Evolutionary conservation across 2,797 vertebrate genomes (phyloP).

Genomic region (Micrastur ruficollis): DNA sequence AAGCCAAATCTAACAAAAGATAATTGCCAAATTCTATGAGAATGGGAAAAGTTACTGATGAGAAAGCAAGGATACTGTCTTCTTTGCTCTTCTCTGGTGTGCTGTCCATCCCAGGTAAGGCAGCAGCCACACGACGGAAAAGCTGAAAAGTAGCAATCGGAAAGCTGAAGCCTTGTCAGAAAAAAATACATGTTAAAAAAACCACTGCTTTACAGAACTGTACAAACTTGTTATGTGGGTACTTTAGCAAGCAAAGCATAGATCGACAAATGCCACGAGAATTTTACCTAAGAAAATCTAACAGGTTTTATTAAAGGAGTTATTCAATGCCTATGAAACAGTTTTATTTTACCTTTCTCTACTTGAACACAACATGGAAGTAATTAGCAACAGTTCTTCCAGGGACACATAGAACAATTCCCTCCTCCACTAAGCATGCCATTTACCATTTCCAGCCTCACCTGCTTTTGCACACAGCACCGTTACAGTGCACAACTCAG

Average conservation of each 20-base stretch:
- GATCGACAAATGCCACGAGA: not conserved
- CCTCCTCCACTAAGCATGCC: not conserved
- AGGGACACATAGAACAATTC: not conserved
- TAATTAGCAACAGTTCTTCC: not conserved
- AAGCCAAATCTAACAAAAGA: not conserved
- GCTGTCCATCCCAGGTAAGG: constrained; percentile 89
- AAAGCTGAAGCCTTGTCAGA: not conserved
- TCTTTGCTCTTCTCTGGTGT: constrained; percentile 91
- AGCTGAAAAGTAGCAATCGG: constrained; percentile 70
- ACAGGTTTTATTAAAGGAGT: not conserved
- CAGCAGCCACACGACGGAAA: constrained; percentile 88
- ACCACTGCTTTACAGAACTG: accelerated
- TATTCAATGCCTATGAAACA: not conserved
- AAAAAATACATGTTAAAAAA: accelerated
- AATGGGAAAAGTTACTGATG: not conserved
- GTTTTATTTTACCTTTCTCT: not conserved
- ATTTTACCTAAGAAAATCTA: not conserved
- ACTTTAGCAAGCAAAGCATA: not conserved
- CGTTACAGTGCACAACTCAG: accelerated
- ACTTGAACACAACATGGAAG: not conserved
- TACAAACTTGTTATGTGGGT: not conserved
- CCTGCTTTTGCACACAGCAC: not conserved
- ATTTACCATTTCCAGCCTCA: not conserved
- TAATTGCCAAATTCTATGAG: accelerated
- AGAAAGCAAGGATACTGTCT: constrained; percentile 85